Percentiles rank a stretch among this genome's conserved stretches.
These are phyloP conservation scores for Serinus canaria DNA, from an alignment of 2,113 vertebrate species.

Conservation along the genomic window DNA sequence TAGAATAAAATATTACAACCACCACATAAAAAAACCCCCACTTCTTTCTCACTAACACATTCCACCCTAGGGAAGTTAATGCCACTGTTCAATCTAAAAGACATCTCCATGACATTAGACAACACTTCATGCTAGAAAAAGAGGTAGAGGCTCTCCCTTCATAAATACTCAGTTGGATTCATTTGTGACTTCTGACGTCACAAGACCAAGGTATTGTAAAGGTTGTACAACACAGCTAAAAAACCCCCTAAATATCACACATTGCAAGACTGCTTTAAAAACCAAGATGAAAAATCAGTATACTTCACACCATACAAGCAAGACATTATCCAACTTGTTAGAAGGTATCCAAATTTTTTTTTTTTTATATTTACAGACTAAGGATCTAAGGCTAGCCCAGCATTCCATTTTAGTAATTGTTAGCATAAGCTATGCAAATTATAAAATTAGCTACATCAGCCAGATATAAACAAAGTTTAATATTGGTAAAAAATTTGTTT, in stretches of 20 bases:
- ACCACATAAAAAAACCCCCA: accelerated
- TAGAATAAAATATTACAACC: not conserved
- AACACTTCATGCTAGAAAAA: not conserved
- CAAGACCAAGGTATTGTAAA: not conserved
- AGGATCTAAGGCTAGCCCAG: not conserved
- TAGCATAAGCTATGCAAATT: not conserved
- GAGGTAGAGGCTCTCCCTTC: not conserved
- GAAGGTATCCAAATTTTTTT: not conserved
- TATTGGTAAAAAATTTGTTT: not conserved
- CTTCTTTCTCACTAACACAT: not conserved
- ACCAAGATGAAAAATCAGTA: not conserved
- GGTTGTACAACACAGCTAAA: not conserved
- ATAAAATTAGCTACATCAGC: not conserved
- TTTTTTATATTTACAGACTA: not conserved
- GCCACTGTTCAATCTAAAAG: not conserved
- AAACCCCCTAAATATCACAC: not conserved
- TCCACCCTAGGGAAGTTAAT: not conserved
- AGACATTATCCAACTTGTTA: not conserved
- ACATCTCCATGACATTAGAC: not conserved
- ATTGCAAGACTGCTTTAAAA: not conserved
- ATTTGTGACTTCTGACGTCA: not conserved
- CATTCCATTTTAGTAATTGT: not conserved
- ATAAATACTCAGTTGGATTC: not conserved
- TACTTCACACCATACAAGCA: not conserved
- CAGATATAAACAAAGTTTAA: not conserved